Conservation (phyloP, 1,140 invertebrate species). For the Potamilus streckersoni region DNA sequence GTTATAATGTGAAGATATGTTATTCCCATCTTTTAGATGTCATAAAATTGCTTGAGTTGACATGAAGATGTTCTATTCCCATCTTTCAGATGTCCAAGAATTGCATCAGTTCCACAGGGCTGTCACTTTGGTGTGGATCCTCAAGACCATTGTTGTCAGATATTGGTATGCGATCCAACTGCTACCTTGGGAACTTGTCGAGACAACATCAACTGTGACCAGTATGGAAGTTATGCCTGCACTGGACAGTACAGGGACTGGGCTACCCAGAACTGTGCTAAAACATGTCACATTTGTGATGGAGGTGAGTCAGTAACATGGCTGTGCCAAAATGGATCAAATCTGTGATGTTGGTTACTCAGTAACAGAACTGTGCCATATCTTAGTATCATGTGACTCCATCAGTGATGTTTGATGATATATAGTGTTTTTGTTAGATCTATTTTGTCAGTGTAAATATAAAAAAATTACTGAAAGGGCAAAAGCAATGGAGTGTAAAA, state of each 20-base stretch:
- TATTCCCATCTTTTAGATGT: slow-evolving; percentile 11
- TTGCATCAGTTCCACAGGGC: slow-evolving; percentile 26
- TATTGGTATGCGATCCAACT: slow-evolving; percentile 15
- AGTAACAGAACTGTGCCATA: slow-evolving; percentile 19
- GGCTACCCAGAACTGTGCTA: slow-evolving; percentile 23
- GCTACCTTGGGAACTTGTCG: slow-evolving; percentile 18
- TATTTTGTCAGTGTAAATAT: too few relatives aligned
- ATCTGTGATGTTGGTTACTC: too few relatives aligned
- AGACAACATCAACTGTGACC: slow-evolving; percentile 22
- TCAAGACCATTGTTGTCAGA: slow-evolving; percentile 23
- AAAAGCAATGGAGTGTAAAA: too few relatives aligned
- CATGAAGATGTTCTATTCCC: not conserved
- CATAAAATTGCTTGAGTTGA: slow-evolving; percentile 21
- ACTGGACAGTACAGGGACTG: slow-evolving; percentile 21
- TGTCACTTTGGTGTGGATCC: slow-evolving; percentile 23
- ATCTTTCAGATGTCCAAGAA: slow-evolving; percentile 20
- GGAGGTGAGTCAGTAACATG: not conserved
- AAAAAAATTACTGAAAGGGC: too few relatives aligned
- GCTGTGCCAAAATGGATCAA: too few relatives aligned
- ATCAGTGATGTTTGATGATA: too few relatives aligned
- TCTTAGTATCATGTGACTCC: not conserved
- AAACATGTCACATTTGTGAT: slow-evolving; percentile 25
- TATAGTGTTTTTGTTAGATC: too few relatives aligned
- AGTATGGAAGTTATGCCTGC: slow-evolving; percentile 26
- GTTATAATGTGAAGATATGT: too few relatives aligned